Evolutionary conservation across 2,888 invertebrate genomes (phyloP).

Genomic region (Halictus ligatus): DNA sequence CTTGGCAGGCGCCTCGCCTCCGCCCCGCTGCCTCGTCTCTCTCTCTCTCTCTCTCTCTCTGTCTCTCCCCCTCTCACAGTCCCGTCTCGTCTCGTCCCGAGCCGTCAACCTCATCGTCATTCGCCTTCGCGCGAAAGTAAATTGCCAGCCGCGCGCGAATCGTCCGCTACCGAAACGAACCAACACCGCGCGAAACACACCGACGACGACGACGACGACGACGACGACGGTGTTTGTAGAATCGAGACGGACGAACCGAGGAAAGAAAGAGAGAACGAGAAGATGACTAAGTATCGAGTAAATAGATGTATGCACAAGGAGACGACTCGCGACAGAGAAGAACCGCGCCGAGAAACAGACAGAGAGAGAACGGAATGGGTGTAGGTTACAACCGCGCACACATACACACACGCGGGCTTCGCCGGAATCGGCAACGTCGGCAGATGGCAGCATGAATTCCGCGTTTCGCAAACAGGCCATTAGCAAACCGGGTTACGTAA

Average conservation of each 20-base stretch:
- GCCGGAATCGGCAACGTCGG: conserved; percentile 54
- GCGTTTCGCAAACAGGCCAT: conserved; percentile 54
- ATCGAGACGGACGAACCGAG: conserved; percentile 6
- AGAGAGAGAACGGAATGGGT: conserved; percentile 26
- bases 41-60: background rate
- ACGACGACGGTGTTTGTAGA: background rate
- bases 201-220: background rate
- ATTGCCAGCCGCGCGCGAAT: conserved; percentile 62
- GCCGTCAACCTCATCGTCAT: conserved; percentile 20
- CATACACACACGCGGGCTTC: background rate
- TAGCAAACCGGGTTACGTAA: conserved; percentile 60
- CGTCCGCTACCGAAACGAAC: conserved; percentile 58
- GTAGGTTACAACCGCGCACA: conserved; percentile 37
- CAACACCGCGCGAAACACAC: conserved; percentile 18
- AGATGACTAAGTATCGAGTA: conserved; percentile 63
- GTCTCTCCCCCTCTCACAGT: background rate
- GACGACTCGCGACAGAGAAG: conserved; percentile 37
- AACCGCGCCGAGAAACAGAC: conserved; percentile 53
- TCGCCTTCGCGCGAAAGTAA: conserved; percentile 56
- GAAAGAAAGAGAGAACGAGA: conserved; percentile 42
- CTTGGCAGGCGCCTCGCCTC: conserved; percentile 62
- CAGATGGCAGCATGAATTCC: conserved; percentile 67
- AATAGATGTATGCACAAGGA: conserved; percentile 59
- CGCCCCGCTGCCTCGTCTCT: conserved; percentile 3
- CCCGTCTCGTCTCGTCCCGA: background rate